Base-by-base conservation (phyloP, 2,888 invertebrate species). In the Megastigmus dorsalis region DNA sequence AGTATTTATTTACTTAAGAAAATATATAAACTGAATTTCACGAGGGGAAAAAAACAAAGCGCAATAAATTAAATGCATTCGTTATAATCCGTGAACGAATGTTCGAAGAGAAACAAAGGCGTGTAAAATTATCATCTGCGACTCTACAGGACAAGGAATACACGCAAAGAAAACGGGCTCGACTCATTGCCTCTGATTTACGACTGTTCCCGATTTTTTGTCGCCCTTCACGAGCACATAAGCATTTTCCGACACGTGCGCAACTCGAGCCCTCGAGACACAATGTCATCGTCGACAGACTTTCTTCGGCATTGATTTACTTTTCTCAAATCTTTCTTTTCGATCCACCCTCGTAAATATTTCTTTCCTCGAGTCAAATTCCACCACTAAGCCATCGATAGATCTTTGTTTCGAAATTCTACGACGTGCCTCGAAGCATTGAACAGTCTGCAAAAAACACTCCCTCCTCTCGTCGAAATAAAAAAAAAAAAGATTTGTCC, bases 131-230 rank as follows among this genome's bases (percentile, higher is more conserved):
- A 18, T 10, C 18, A 18, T 18, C 2, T 4, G 45, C 18, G 18
- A 13, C n/a, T 38, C n/a, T n/a, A 10, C 20, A 38, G 18, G 10
- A 18, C 18, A n/a, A n/a, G 18, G 45, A 4, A 18, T 45, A 13
- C 23, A 28, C 26, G 20, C 10, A 30, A 60, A 43, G 45, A 57
- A 60, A 60, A 66, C 68, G 73, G 74, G 72, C 59, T 43, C 23
- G 43, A 52, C 74, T 69, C 54, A 74, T 74, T 28, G 74, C 10
- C 50, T 28, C 28, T 66, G 69, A 74, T 74, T 74, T 74, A 74
- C 45, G 74, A 65, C 38, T 23, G n/a, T 38, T 41, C 52, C 18
- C 20, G 41, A 48, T 74, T 73, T 67, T 60, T 45, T 15, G 48
- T 60, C 62, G 23, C 62, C 70, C 62, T 30, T 45, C 45, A 0